These are phyloP conservation scores for Catharus minimus DNA, from an alignment of 2,113 vertebrate genomes.

Conservation along the genomic window DNA sequence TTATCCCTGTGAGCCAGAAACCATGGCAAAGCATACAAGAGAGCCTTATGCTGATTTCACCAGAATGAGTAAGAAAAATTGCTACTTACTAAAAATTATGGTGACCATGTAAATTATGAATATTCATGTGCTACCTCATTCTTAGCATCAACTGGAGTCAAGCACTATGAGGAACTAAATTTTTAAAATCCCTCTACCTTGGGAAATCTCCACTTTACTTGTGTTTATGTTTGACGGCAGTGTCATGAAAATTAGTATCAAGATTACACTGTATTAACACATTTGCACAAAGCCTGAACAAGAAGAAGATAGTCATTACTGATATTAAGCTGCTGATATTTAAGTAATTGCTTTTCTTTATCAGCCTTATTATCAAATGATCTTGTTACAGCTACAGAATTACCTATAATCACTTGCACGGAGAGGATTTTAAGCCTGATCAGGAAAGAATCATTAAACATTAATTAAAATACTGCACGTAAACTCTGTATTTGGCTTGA, in stretches of 20 bases:
- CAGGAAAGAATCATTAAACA: slow-evolving; percentile 33
- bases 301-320: slow-evolving; percentile 12
- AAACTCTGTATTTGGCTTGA: background rate
- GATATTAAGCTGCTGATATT: slow-evolving; percentile 39
- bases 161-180: background rate
- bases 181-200: background rate
- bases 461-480: slow-evolving; percentile 43
- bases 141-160: background rate
- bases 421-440: slow-evolving; percentile 39
- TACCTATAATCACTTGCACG: slow-evolving; percentile 36
- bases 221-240: background rate
- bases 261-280: slow-evolving; percentile 20
- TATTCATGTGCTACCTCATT: background rate
- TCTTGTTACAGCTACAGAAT: slow-evolving; percentile 45
- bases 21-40: background rate
- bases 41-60: background rate
- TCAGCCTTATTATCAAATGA: slow-evolving; percentile 49
- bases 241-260: slow-evolving; percentile 13
- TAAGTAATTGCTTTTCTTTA: slow-evolving; percentile 46
- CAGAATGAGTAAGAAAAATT: background rate
- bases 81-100: background rate
- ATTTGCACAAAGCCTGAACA: slow-evolving; percentile 29
- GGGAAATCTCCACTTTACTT: background rate
- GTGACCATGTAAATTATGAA: background rate
- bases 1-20: background rate